A percentile compares a stretch with the other conserved stretches of the same genome.
These are phyloP conservation scores for Hapalemur alaotrensis DNA, from an alignment of 2,797 vertebrate genomes.

Conservation along the genomic window DNA sequence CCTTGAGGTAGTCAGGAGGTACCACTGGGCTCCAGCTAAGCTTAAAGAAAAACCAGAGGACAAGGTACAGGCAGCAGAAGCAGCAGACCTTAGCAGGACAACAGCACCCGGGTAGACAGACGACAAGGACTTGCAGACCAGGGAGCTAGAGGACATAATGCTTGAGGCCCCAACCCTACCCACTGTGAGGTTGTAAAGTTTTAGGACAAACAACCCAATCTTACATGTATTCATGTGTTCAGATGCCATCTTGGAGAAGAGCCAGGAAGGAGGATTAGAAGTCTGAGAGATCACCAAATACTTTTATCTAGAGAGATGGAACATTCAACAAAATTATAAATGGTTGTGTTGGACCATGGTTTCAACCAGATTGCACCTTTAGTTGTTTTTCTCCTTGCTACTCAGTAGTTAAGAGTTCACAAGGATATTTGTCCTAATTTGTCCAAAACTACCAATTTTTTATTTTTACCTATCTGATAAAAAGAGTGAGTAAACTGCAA, in stretches of 20 bases:
- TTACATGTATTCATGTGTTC: not conserved
- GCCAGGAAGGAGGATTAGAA: not conserved
- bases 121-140: not conserved
- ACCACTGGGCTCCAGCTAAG: not conserved
- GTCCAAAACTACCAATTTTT: not conserved
- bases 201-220: not conserved
- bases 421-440: not conserved
- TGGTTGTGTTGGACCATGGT: not conserved
- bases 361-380: not conserved
- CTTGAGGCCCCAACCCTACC: not conserved
- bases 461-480: not conserved
- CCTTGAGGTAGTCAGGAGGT: not conserved
- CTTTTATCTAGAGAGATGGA: not conserved
- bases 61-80: not conserved
- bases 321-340: not conserved
- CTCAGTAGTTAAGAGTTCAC: not conserved
- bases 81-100: not conserved
- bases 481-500: not conserved
- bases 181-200: not conserved
- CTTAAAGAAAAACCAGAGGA: not conserved
- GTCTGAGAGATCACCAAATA: not conserved
- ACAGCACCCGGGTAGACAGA: accelerated
- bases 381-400: not conserved
- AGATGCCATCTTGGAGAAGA: not conserved
- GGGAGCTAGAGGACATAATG: not conserved